Base-by-base conservation (phyloP, 2,888 invertebrate species). In the Lasioglossum malachurum region DNA sequence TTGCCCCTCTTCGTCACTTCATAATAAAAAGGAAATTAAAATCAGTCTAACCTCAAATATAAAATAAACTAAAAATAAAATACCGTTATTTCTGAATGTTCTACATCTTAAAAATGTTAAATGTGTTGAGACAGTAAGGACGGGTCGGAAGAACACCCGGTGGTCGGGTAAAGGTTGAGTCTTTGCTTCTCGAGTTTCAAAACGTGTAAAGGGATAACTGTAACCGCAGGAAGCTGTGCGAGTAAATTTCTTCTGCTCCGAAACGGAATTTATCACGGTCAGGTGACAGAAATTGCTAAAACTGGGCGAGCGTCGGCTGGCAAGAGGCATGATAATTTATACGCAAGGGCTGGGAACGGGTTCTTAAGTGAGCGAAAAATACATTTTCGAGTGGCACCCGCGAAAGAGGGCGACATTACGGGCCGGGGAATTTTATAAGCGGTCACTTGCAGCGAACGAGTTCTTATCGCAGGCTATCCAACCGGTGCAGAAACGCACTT, bases 401-500 rank as follows among this genome's bases (percentile, higher is more conserved):
- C n/a, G 27, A 76, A 75, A 53, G 31, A 4, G 23, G 72, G 38
- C 71, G 67, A 67, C 75, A 82, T 57, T 79, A 78, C 60, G 23
- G 57, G n/a, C 16, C 31, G 64, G 27, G 46, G 27, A 75, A 80
- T 85, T 86, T 82, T 76, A 10, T 60, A 71, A 86, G 67, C 80
- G 86, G 80, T 88, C 69, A 82, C 79, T 87, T 82, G 83, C 75
- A 76, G 19, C 67, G 4, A 78, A 87, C 87, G 49, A 57, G 88
- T 84, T 89, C 49, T 86, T 82, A 53, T 78, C 83, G 64, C 71
- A 64, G 69, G 71, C 60, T 72, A 72, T 38, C 46, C 75, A 35
- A 88, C 83, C 87, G 64, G 83, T 80, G 79, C 41, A 46, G 53
- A 23, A 57, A 27, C 60, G 53, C 38, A 79, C 82, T 83, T 84